Base-by-base conservation (phyloP, 2,113 vertebrate species). In the Spermophilus dauricus region DNA sequence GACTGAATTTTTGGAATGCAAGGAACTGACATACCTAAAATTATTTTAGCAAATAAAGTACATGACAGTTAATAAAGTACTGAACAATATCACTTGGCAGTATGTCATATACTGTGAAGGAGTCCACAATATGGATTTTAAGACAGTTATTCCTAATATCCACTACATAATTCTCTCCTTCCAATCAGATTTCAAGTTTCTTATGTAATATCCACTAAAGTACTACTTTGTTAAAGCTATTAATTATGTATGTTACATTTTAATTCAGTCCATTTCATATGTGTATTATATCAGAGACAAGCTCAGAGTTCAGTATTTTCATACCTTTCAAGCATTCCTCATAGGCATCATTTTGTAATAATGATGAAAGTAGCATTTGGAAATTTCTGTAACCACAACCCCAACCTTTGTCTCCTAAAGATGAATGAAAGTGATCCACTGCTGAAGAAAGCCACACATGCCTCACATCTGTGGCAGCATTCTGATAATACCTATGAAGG, bases 331-430 rank as follows among this genome's bases (percentile, higher is more conserved):
- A 97, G 94, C 97, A 95, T 32, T 99, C 96, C 7, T 98, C 96
- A 95, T 99, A 99, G 8, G 89, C 58, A 72, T 99, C 99, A 89
- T 99, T 98, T 93, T 95, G 98, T 58, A 99, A 96, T 67, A 99
- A 98, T 0, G 99, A 99, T 63, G 99, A 99, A 95, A 99, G 98
- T 4, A 99, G 98, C 99, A 99, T 99, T 96, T 99, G 99, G 98
- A 99, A 99, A 98, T 99, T 99, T 98, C 99, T 99, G 98, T 99
- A 99, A 77, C 99, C 99, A 20, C 99, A 99, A 56, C 99, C 99
- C 99, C 99, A 99, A 95, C 99, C 99, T 98, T 97, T 99, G 95
- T 99, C 99, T 0, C 99, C 99, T 30, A 97, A 97, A 42, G 99
- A 99, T 9, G 99, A 99, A 75, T 99, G 99, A 98, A 99, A 99